phyloP scores from a whole-genome alignment of 2,113 vertebrate genomes.

The Etia nguti region DNA sequence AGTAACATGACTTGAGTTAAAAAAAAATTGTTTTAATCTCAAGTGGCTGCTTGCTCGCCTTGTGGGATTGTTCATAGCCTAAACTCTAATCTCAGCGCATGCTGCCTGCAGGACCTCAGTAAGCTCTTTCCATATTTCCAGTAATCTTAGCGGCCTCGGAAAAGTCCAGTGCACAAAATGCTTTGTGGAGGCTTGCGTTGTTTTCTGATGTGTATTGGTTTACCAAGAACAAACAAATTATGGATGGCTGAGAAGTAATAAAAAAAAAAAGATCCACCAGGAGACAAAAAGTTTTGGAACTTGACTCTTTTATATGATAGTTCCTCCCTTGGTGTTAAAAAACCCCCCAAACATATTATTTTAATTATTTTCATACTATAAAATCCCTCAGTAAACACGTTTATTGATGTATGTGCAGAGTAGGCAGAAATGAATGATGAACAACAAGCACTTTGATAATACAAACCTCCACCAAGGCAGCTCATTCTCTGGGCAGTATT shows the following conservation, averaged over 20 bases:
- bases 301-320: background rate
- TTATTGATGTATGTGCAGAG: background rate
- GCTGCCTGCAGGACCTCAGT: background rate
- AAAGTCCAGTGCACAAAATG: background rate
- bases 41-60: background rate
- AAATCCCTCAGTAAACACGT: background rate
- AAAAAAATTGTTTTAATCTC: background rate
- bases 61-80: constrained; percentile 14
- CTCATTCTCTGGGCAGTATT: background rate
- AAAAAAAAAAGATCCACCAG: background rate
- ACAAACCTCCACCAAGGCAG: background rate
- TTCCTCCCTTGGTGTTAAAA: background rate
- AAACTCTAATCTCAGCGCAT: constrained; percentile 15
- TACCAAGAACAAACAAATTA: background rate
- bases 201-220: background rate
- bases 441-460: background rate
- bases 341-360: background rate
- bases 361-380: background rate
- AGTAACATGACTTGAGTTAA: background rate
- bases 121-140: constrained; percentile 25
- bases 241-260: background rate
- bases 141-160: background rate
- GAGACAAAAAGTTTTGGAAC: background rate
- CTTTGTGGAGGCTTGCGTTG: background rate
- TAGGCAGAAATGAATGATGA: background rate